Evolutionary conservation across 2,797 vertebrate species (phyloP).

Genomic region (Pogonophryne albipinna): DNA sequence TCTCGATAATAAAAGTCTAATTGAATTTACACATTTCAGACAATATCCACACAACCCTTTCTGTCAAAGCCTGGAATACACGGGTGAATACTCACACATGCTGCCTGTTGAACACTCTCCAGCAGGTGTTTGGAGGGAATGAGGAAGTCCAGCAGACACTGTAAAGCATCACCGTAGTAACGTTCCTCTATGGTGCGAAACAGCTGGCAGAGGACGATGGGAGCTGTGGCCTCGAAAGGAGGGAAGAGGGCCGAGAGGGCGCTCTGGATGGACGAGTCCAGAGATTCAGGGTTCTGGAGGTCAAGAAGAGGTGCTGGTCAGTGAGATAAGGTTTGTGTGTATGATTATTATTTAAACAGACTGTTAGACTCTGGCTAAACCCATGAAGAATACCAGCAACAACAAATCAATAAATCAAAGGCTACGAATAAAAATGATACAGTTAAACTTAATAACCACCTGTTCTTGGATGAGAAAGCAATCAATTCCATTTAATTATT

Average conservation of each 20-base stretch:
- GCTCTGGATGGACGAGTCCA: conserved; percentile 92
- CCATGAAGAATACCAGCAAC: not conserved
- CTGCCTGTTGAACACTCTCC: conserved; percentile 92
- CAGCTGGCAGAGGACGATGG: conserved; percentile 92
- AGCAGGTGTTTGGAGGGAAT: conserved; percentile 94
- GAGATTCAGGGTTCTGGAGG: conserved; percentile 88
- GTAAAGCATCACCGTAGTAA: conserved; percentile 92
- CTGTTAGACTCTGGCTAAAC: not conserved
- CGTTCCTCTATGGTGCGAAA: conserved; percentile 93
- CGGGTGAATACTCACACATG: conserved; percentile 89
- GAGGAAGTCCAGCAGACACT: conserved; percentile 94
- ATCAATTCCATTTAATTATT: not conserved
- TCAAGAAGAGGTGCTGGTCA: conserved; percentile 16
- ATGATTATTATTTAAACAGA: not conserved
- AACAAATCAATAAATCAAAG: not conserved
- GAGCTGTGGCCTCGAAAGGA: conserved; percentile 92
- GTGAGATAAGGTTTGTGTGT: not conserved
- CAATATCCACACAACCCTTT: no score
- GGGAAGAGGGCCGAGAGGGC: conserved; percentile 92
- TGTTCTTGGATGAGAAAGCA: not conserved
- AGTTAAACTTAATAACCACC: not conserved
- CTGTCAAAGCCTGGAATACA: not conserved
- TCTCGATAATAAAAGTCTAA: no score
- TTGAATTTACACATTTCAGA: no score
- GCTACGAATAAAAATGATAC: not conserved